Evolutionary conservation across 2,797 vertebrate species (phyloP).

Genomic region (Clarias laeviceps): DNA sequence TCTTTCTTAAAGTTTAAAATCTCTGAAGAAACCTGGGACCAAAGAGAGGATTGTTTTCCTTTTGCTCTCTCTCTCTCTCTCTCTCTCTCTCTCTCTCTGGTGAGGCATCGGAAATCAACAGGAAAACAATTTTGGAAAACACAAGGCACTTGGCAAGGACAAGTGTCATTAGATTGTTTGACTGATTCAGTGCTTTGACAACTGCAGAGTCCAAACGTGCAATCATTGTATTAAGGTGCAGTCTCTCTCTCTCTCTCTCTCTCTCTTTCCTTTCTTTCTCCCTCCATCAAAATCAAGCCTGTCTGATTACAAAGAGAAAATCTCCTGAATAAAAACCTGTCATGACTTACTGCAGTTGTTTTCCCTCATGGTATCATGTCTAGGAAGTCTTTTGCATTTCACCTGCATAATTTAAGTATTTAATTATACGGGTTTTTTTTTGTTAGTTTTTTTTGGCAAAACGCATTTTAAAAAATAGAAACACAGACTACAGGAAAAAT

Average conservation of each 20-base stretch:
- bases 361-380: background rate
- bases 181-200: constrained; percentile 92
- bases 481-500: background rate
- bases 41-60: constrained; percentile 59
- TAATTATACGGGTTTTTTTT: too few relatives aligned
- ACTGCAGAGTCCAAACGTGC: constrained; percentile 88
- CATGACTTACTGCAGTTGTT: background rate
- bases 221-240: constrained; percentile 96
- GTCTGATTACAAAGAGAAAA: constrained; percentile 38
- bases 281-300: constrained; percentile 34
- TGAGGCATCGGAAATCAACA: constrained; percentile 83
- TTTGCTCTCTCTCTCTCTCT: constrained; percentile 55
- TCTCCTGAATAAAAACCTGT: background rate
- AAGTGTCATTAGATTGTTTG: constrained; percentile 93
- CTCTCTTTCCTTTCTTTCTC: constrained; percentile 47
- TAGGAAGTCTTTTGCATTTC: background rate
- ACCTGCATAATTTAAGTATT: background rate
- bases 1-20: constrained; percentile 48
- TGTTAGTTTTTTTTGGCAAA: background rate
- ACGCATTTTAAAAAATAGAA: background rate
- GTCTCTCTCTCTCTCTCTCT: constrained; percentile 57
- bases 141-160: constrained; percentile 87
- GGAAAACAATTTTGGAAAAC: constrained; percentile 87
- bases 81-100: background rate
- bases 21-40: constrained; percentile 38